Base-by-base conservation (phyloP, 1,140 invertebrate species). In the Panagrolaimus sp. region DNA sequence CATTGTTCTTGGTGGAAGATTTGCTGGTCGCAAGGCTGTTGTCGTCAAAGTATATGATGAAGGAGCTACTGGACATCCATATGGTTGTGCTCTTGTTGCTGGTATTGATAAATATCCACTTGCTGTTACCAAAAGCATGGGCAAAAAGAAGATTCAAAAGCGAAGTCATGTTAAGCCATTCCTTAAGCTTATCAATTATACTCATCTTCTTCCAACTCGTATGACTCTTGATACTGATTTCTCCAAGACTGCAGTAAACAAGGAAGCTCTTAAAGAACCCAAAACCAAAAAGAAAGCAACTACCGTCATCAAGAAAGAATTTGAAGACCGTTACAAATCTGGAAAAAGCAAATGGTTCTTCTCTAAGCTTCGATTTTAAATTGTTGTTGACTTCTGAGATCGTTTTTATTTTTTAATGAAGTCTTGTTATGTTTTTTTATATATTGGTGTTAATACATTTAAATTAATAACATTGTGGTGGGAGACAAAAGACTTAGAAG, bases 301-400 rank as follows among this genome's bases (percentile, higher is more conserved):
- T 74, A 90, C 91, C 85, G 92, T 95, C 85, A 91, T 92, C 57
- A 90, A 94, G 81, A 89, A 91, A 47, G 94, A 93, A 86, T 93
- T 99, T 82, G 93, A 98, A 86, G 92, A 96, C 83, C 90, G 85
- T 82, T 91, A 90, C 89, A 96, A 96, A 87, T 89, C 91, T 78
- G 94, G 94, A 76, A 97, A 96, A 88, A 96, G 96, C 87, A 93
- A 92, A 84, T 97, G 94, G 94, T 96, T 97, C 87, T 97, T 97
- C 92, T 92, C 92, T 84, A 97, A 96, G 86, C 87, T 97, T 85
- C 88, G 93, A 85, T 97, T 97, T 89, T 97, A 94, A 92, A 74
- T 43, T 44, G 66, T 38, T 42, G 47, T 67, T 67, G 13, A 43
- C 45, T 61, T 43, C 31, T 67, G 23, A 44, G 31, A 38, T 38